Base-by-base conservation (phyloP, 2,113 vertebrate species). In the Syngnathus floridae region DNA sequence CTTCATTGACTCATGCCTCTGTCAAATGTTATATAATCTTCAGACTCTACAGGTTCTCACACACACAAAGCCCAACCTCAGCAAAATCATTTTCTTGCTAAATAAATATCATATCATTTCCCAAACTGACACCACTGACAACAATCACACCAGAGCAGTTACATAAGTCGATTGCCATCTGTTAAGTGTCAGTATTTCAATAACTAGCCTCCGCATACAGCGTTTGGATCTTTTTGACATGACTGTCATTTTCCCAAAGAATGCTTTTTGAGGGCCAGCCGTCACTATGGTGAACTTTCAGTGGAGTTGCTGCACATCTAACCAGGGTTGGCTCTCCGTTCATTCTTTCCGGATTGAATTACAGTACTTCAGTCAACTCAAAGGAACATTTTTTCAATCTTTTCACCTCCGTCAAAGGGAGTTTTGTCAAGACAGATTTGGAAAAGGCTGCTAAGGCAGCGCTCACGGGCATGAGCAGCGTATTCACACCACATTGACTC, bases 81-180 rank as follows among this genome's bases (percentile, higher is more conserved):
- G 52, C 45, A 60, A 37, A 81, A 71, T 76, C 21, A 65, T 61
- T 60, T 72, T 65, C 46, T 74, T 68, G 17, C 65, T 5, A n/a
- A 48, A 48, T 48, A 35, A 57, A 43, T 31, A 59, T 19, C 5
- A 22, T 22, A 31, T 11, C 26, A 63, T 51, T 64, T 64, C 36
- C 26, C 46, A 17, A 76, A 80, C 76, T 51, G 51, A 62, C 12
- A 46, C 21, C 16, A 46, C 63, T 62, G 63, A 64, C 66, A 73
- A 68, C 40, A 62, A 79, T 62, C 57, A 58, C 70, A 64, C 62
- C 62, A 26, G 37, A 51, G 26, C 37, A 43, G 72, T 82, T 82
- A 80, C 36, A 69, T 82, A 81, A 85, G 74, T 8, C 70, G 71
- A 79, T 75, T 16, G 70, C 54, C 74, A 80, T 84, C 76, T 88